A percentile compares a stretch with the other conserved stretches of the same genome.
These are phyloP conservation scores for Itoplectis maculator DNA, from an alignment of 2,888 invertebrate genomes.

Conservation along the genomic window DNA sequence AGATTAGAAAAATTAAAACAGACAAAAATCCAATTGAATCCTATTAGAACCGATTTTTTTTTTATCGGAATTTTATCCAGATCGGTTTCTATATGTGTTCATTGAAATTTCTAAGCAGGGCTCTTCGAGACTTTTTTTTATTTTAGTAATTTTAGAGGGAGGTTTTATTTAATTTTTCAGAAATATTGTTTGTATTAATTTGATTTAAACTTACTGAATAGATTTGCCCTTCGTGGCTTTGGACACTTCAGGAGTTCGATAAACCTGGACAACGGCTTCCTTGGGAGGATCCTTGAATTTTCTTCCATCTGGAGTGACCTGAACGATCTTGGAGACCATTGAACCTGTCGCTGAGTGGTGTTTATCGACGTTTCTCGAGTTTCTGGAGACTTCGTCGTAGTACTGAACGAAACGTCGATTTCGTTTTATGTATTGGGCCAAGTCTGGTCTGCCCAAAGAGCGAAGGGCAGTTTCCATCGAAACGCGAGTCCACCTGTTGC, in stretches of 20 bases:
- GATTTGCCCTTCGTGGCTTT: constrained; percentile 26
- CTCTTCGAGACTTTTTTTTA: no score
- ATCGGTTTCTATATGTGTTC: no score
- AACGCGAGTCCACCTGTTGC: constrained; percentile 61
- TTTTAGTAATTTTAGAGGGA: neutral
- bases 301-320: neutral
- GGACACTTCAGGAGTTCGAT: constrained; percentile 10
- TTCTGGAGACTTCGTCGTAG: constrained; percentile 24
- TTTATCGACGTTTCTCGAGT: constrained; percentile 23
- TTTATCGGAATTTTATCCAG: no score
- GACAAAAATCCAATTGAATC: no score
- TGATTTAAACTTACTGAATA: constrained; percentile 11
- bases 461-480: constrained; percentile 68
- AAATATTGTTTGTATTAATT: neutral
- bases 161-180: neutral
- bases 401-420: constrained; percentile 60
- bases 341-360: neutral
- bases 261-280: constrained; percentile 36
- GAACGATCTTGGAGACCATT: constrained; percentile 6
- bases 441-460: constrained; percentile 72
- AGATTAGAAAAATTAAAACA: no score
- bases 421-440: constrained; percentile 71
- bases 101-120: no score
- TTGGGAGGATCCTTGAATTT: constrained; percentile 26
- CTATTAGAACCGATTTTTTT: no score